Evolutionary conservation across 2,797 vertebrate genomes (phyloP).

Genomic region (Yasuhikotakia modesta): DNA sequence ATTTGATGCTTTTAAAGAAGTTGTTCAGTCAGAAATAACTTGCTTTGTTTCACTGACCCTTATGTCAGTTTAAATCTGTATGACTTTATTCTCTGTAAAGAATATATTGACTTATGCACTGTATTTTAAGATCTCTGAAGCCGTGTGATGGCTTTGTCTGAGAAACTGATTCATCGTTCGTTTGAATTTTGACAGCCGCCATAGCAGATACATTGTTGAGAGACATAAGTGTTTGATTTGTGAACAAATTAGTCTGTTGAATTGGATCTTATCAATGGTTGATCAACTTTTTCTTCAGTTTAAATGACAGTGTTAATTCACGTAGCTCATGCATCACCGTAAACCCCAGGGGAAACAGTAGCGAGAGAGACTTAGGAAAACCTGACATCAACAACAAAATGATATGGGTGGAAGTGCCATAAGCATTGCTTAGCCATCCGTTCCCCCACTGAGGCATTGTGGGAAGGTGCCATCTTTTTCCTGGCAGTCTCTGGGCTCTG

Average conservation of each 20-base stretch:
- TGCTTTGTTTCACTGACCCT: neutral
- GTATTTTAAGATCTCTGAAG: neutral
- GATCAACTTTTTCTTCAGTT: too few relatives aligned
- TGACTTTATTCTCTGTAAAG: neutral
- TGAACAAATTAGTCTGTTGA: too few relatives aligned
- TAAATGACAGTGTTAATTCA: neutral
- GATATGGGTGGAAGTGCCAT: constrained; percentile 1
- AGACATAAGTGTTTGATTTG: too few relatives aligned
- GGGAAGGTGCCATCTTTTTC: constrained; percentile 43
- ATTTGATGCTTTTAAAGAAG: constrained; percentile 32
- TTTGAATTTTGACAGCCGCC: too few relatives aligned
- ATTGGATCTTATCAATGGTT: too few relatives aligned
- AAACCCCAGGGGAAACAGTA: neutral
- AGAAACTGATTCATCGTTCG: too few relatives aligned
- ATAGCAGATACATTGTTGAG: too few relatives aligned
- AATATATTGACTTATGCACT: neutral
- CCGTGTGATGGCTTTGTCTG: neutral
- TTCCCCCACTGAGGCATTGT: constrained; percentile 25
- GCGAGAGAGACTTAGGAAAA: neutral
- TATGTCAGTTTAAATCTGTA: neutral
- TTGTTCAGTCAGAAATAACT: neutral
- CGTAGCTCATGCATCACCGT: neutral
- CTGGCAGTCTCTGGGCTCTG: constrained; percentile 28
- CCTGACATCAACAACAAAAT: neutral
- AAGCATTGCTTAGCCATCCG: constrained; percentile 1